Evolutionary conservation across 1,140 invertebrate genomes (phyloP).

Genomic region (Chrysomallon squamiferum): DNA sequence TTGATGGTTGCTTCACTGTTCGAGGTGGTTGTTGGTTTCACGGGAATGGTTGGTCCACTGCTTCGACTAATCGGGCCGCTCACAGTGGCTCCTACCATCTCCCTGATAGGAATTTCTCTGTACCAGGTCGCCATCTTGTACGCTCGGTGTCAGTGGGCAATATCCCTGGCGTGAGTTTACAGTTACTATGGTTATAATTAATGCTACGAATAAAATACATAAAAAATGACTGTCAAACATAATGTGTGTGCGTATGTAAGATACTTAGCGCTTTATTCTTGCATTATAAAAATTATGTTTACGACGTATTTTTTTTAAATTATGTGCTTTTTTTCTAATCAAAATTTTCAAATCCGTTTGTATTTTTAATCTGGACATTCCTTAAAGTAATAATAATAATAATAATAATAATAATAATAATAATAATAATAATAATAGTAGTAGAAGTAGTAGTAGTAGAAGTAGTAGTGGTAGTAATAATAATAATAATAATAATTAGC

Average conservation of each 20-base stretch:
- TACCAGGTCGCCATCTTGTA: slow-evolving; percentile 48
- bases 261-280: background rate
- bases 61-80: slow-evolving; percentile 55
- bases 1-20: slow-evolving; percentile 80
- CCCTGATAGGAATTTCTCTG: slow-evolving; percentile 59
- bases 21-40: slow-evolving; percentile 76
- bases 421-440: too few relatives aligned
- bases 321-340: background rate
- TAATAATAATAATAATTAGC: too few relatives aligned
- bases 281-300: background rate
- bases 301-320: background rate
- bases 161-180: slow-evolving; percentile 28
- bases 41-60: slow-evolving; percentile 58
- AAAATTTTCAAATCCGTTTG: too few relatives aligned
- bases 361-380: too few relatives aligned
- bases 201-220: background rate
- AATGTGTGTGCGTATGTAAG: background rate
- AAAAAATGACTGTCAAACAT: background rate
- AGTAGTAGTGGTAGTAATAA: too few relatives aligned
- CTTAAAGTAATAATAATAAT: too few relatives aligned
- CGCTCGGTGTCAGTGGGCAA: slow-evolving; percentile 21
- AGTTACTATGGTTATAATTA: background rate
- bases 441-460: too few relatives aligned
- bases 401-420: too few relatives aligned
- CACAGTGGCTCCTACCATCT: slow-evolving; percentile 46